A percentile compares a stretch with the other conserved stretches of the same genome.
Conservation (phyloP, 2,888 invertebrate species). For the Papilio elwesi region DNA sequence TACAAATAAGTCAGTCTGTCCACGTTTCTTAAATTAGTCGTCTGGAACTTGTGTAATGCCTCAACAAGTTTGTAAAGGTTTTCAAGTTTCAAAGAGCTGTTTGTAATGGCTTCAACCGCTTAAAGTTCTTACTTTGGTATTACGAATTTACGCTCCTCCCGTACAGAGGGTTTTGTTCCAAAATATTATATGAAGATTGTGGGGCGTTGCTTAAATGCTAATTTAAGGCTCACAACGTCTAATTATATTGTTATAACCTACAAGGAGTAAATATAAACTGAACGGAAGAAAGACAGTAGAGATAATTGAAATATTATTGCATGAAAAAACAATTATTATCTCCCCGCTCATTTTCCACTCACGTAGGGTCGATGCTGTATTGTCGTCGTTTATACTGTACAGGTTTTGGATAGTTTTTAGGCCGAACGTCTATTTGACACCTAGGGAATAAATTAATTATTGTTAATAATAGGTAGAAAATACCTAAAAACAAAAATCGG, state of each 20-base stretch:
- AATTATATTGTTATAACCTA: neutral
- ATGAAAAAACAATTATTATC: too few species aligned
- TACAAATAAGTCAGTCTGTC: constrained; percentile 10
- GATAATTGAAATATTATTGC: too few species aligned
- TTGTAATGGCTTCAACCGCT: constrained; percentile 43
- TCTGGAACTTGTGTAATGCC: constrained; percentile 31
- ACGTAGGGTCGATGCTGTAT: too few species aligned
- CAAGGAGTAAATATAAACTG: neutral
- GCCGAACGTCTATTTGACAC: too few species aligned
- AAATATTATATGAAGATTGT: constrained; percentile 20
- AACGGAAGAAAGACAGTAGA: neutral
- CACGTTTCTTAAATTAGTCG: constrained; percentile 28
- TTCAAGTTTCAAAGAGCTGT: constrained; percentile 41
- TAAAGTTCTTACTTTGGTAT: constrained; percentile 34
- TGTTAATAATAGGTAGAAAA: too few species aligned
- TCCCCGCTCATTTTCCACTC: too few species aligned
- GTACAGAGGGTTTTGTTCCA: constrained; percentile 7
- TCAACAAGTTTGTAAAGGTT: constrained; percentile 37
- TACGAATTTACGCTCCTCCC: constrained; percentile 32
- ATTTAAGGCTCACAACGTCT: neutral
- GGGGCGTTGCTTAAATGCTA: neutral
- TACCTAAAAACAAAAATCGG: too few species aligned
- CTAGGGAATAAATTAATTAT: too few species aligned
- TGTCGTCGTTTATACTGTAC: too few species aligned
- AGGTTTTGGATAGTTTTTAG: too few species aligned